phyloP scores from a whole-genome alignment of 2,113 vertebrate genomes.

The Tylochromis polylepis region DNA sequence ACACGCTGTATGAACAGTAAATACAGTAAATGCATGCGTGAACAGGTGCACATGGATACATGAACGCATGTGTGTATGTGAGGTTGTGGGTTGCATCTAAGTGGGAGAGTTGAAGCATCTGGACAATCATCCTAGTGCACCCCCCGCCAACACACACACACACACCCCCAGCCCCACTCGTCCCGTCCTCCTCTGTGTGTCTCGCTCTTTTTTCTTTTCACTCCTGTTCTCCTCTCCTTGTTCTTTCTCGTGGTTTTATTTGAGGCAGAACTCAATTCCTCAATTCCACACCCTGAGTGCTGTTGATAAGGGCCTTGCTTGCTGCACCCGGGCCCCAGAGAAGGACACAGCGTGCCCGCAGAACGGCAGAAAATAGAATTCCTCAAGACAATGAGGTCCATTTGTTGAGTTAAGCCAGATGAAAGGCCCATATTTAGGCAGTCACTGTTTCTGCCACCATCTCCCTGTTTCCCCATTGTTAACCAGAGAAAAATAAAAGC shows the following conservation, averaged over 20 bases:
- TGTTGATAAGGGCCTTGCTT: constrained; percentile 70
- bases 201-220: not conserved
- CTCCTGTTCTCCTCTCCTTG: not conserved
- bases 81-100: constrained; percentile 15
- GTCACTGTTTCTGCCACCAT: constrained; percentile 45
- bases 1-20: not conserved
- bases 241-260: constrained; percentile 59
- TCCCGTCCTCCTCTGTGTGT: not conserved
- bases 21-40: not conserved
- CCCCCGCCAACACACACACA: not conserved
- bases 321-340: constrained; percentile 60
- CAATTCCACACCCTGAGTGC: constrained; percentile 70
- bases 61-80: not conserved
- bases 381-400: constrained; percentile 76
- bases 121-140: constrained; percentile 10
- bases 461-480: constrained; percentile 49
- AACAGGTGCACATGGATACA: constrained; percentile 1
- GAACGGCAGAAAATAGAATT: constrained; percentile 74
- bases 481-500: constrained; percentile 43
- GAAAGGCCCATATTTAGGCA: constrained; percentile 68
- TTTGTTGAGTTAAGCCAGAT: constrained; percentile 73
- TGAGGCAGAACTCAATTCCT: constrained; percentile 66
- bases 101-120: constrained; percentile 26
- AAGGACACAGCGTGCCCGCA: constrained; percentile 47
- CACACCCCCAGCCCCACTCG: not conserved